These are phyloP conservation scores for Drosophila kikkawai DNA, from an alignment of 1,140 invertebrate genomes.

Conservation along the genomic window DNA sequence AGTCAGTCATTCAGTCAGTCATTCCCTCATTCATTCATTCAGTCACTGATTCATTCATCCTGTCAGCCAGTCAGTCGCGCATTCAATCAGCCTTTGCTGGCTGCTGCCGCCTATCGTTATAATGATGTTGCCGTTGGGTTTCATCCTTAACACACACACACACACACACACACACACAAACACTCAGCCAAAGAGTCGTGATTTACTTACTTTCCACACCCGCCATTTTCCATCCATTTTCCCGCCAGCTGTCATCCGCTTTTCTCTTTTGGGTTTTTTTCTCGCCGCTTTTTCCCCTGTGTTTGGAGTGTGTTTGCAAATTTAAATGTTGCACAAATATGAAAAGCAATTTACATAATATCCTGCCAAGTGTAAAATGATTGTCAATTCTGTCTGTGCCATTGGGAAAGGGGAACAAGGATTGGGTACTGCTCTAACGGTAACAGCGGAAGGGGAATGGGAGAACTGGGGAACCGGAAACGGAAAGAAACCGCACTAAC, in stretches of 20 bases:
- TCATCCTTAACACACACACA: constrained; percentile 60
- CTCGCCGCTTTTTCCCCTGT: not conserved
- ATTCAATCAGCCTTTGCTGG: constrained; percentile 42
- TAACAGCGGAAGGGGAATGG: constrained; percentile 3
- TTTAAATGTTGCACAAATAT: constrained; percentile 84
- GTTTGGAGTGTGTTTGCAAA: constrained; percentile 56
- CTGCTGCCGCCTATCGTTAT: constrained; percentile 62
- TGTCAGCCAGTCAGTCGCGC: constrained; percentile 30
- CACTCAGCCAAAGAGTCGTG: constrained; percentile 34
- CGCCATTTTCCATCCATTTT: constrained; percentile 12
- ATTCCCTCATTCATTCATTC: constrained; percentile 52
- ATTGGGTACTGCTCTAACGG: not conserved
- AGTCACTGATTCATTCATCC: constrained; percentile 11
- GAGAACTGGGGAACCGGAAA: constrained; percentile 8
- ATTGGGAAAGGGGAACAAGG: not conserved
- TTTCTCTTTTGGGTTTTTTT: constrained; percentile 3
- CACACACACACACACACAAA: constrained; percentile 4
- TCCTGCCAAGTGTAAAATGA: constrained; percentile 83
- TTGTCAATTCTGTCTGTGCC: constrained; percentile 78
- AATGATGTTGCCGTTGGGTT: constrained; percentile 66
- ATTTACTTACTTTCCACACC: constrained; percentile 69
- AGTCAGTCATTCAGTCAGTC: constrained; percentile 32
- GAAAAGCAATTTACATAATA: constrained; percentile 84
- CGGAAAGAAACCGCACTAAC: constrained; percentile 43
- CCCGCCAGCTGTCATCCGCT: constrained; percentile 43